Evolutionary conservation across 1,140 invertebrate genomes (phyloP).

Genomic region (Drepana arcuata): DNA sequence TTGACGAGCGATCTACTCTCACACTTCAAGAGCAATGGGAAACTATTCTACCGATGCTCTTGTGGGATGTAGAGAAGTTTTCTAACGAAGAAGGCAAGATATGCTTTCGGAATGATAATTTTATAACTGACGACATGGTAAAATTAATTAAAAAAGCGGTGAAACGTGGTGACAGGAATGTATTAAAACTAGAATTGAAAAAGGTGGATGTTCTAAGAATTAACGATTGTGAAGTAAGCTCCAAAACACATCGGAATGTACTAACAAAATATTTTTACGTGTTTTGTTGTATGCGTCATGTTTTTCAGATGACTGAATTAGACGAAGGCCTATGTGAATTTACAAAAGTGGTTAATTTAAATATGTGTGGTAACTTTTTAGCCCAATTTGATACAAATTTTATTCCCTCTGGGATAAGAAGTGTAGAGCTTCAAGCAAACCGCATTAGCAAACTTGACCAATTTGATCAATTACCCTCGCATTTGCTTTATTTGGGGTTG

Average conservation of each 20-base stretch:
- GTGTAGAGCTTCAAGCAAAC: slow-evolving; percentile 51
- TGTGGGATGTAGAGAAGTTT: slow-evolving; percentile 59
- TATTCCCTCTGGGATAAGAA: slow-evolving; percentile 28
- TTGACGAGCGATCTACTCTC: slow-evolving; percentile 34
- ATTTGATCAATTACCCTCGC: slow-evolving; percentile 34
- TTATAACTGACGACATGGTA: slow-evolving; percentile 44
- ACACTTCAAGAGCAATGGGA: slow-evolving; percentile 53
- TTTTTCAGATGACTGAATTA: slow-evolving; percentile 51
- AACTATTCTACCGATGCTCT: slow-evolving; percentile 32
- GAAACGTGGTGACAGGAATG: slow-evolving; percentile 20
- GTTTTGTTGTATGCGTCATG: background rate
- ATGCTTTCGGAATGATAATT: slow-evolving; percentile 40
- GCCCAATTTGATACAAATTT: slow-evolving; percentile 21
- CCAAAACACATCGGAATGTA: no score
- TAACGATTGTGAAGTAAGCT: slow-evolving; percentile 38
- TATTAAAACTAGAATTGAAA: slow-evolving; percentile 38
- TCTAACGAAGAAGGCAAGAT: slow-evolving; percentile 43
- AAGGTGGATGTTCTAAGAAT: slow-evolving; percentile 35
- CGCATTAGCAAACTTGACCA: slow-evolving; percentile 24
- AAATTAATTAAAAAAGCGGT: slow-evolving; percentile 46
- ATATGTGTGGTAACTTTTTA: slow-evolving; percentile 47
- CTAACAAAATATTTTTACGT: no score
- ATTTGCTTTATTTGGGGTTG: slow-evolving; percentile 45
- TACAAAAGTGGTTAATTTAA: slow-evolving; percentile 35
- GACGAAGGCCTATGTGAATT: slow-evolving; percentile 32